phyloP scores from a whole-genome alignment of 1,140 invertebrate genomes.

The Magallana ariakensis region DNA sequence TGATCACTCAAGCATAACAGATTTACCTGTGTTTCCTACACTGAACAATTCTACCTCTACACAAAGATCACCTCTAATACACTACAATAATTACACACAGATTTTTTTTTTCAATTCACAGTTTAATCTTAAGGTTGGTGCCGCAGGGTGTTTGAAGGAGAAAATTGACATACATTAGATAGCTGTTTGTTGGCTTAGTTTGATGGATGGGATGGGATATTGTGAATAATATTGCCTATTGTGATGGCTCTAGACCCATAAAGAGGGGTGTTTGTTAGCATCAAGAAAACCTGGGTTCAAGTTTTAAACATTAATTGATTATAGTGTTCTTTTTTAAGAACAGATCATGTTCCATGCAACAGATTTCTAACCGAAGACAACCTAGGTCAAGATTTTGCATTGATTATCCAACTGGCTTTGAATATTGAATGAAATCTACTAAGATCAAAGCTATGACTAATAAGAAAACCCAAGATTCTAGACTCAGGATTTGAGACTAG shows the following conservation, averaged over 20 bases:
- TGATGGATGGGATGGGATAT: constrained; percentile 26
- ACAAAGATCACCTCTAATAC: neutral
- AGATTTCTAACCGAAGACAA: neutral
- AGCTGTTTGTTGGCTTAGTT: constrained; percentile 5
- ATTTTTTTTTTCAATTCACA: neutral
- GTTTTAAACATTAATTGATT: constrained; percentile 7
- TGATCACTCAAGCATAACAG: neutral
- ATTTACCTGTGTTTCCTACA: constrained; percentile 9
- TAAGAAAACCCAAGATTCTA: neutral
- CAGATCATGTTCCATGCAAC: neutral
- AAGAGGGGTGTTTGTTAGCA: neutral
- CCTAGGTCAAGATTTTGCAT: neutral
- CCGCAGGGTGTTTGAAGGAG: constrained; percentile 9
- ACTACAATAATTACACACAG: constrained; percentile 16
- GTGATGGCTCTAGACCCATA: neutral
- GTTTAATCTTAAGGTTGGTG: constrained; percentile 21
- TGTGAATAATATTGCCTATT: constrained; percentile 25
- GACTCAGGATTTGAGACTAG: neutral
- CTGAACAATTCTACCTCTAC: neutral
- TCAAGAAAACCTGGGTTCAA: neutral
- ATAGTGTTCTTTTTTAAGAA: neutral
- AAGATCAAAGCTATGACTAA: constrained; percentile 25
- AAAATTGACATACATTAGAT: constrained; percentile 36
- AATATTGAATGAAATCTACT: neutral
- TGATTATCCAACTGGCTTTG: neutral